phyloP scores from a whole-genome alignment of 2,888 invertebrate genomes.

The Yponomeuta sedellus region DNA sequence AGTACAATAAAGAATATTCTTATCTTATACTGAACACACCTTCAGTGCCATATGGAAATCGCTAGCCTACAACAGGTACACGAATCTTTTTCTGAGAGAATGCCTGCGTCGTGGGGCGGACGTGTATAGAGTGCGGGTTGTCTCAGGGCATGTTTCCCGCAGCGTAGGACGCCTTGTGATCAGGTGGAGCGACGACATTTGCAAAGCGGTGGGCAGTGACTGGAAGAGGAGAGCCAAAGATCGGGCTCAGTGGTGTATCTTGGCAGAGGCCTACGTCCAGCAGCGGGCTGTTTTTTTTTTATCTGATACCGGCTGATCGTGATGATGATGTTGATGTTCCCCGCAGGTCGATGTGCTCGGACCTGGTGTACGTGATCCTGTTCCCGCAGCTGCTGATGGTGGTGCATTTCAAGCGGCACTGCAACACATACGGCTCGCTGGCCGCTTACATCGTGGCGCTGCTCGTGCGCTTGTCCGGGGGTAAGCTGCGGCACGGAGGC shows the following conservation, averaged over 20 bases:
- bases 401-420: constrained; percentile 94
- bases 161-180: too few species aligned
- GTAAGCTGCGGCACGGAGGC: neutral
- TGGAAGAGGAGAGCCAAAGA: too few species aligned
- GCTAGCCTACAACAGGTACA: neutral
- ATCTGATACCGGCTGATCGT: too few species aligned
- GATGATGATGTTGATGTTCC: too few species aligned
- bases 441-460: constrained; percentile 91
- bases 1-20: too few species aligned
- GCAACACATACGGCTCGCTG: constrained; percentile 98
- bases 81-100: too few species aligned
- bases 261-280: too few species aligned
- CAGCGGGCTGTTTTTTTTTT: too few species aligned
- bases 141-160: constrained; percentile 19
- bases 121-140: neutral
- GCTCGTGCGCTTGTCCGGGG: constrained; percentile 87
- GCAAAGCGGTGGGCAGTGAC: too few species aligned
- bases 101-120: neutral
- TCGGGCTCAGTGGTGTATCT: too few species aligned
- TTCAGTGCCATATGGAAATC: neutral
- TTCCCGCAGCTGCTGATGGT: constrained; percentile 99
- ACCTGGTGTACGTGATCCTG: constrained; percentile 98
- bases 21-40: neutral
- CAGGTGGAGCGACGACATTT: too few species aligned
- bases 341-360: constrained; percentile 96